Base-by-base conservation (phyloP, 2,888 invertebrate species). In the Bellardia pandia region DNA sequence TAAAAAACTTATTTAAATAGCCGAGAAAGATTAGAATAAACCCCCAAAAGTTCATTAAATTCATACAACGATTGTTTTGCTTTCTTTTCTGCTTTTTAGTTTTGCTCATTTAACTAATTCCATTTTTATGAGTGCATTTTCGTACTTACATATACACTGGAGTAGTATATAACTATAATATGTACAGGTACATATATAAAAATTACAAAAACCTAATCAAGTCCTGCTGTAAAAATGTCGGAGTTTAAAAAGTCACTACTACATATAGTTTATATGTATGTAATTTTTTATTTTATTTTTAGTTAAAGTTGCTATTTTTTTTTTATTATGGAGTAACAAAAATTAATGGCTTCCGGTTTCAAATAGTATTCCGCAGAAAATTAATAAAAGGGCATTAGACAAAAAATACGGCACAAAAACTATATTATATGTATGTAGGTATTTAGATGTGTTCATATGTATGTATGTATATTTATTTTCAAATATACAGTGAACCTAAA, bases 281-380 rank as follows among this genome's bases (percentile, higher is more conserved):
- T 56, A 1, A n/a, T 0, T 48, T 64, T 8, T 37, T 45, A 9
- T 69, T 68, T 56, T 37, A 51, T 23, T 16, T 64, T 80, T 80
- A 53, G 40, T 64, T 77, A 74, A 58, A 13, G 7, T 74, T 83
- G 42, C 58, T 45, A 1, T 16, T n/a, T n/a, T 33, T 30, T 56
- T 75, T 58, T 62, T 78, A 56, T 58, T 75, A 66, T 69, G 53
- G 60, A 85, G 78, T 48, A 87, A 82, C 87, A 85, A 85, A 79
- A 87, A 87, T 87, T 87, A 87, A 87, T 87, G 87, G 81, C 85
- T 87, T 87, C 87, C 87, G 87, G 74, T 85, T 85, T 87, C 69
- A 71, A 87, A 85, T 76, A 82, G 81, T 82, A 82, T 87, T 87
- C 85, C 85, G 87, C 85, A 87, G 87, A 87, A 85, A 85, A 87